Conservation (phyloP, 2,888 invertebrate genomes). For the Apodemia hepburni region DNA sequence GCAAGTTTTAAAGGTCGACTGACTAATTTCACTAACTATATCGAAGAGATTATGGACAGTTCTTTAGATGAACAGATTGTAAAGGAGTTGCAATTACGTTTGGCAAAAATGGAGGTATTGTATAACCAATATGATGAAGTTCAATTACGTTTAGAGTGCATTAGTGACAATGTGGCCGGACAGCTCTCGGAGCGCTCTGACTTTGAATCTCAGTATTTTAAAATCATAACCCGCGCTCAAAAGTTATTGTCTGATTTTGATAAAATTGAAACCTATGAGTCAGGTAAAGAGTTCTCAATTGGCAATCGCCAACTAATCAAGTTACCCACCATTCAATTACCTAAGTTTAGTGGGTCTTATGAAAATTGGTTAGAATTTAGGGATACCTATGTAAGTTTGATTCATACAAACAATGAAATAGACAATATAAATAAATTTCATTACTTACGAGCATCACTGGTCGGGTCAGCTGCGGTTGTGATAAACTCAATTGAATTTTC, state of each 20-base stretch:
- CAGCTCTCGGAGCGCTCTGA: conserved; percentile 20
- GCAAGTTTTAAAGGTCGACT: conserved; percentile 24
- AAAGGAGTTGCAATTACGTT: conserved; percentile 30
- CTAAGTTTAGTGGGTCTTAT: conserved; percentile 32
- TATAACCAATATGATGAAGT: conserved; percentile 32
- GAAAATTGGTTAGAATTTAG: conserved; percentile 34
- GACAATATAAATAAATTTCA: conserved; percentile 34
- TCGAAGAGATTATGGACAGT: conserved; percentile 11
- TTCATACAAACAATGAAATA: conserved; percentile 33
- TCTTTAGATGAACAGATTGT: conserved; percentile 16
- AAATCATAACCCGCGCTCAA: conserved; percentile 17
- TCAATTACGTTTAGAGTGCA: conserved; percentile 29
- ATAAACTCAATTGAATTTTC: conserved; percentile 27
- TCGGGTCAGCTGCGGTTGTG: conserved; percentile 26
- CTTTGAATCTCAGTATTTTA: conserved; percentile 20
- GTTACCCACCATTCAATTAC: conserved; percentile 35
- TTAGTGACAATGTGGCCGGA: conserved; percentile 23
- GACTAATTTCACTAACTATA: conserved; percentile 23
- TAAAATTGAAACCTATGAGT: background rate
- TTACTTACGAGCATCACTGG: conserved; percentile 32
- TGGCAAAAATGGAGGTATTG: conserved; percentile 27
- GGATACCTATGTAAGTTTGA: conserved; percentile 33
- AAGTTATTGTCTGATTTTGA: conserved; percentile 6
- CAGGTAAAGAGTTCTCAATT: background rate
- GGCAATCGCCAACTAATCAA: conserved; percentile 7